These are phyloP conservation scores for Blomia tropicalis DNA, from an alignment of 2,888 invertebrate genomes.

Conservation along the genomic window DNA sequence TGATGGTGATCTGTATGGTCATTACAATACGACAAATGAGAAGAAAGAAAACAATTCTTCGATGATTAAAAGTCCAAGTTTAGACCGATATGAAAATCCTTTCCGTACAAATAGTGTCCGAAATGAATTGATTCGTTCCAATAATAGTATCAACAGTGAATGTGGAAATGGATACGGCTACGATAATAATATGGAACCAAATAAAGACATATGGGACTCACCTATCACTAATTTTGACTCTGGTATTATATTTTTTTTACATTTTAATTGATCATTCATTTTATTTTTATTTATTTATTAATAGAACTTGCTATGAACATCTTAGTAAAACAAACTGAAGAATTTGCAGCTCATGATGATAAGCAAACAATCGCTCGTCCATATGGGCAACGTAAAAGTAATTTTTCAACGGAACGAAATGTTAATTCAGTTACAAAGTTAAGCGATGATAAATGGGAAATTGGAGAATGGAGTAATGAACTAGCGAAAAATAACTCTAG, in stretches of 20 bases:
- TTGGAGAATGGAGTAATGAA: slow-evolving; percentile 17
- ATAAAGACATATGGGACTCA: slow-evolving; percentile 23
- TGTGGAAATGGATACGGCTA: background rate
- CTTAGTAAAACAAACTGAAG: slow-evolving; percentile 22
- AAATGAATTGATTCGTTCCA: background rate
- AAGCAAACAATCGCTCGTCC: background rate
- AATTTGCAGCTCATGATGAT: slow-evolving; percentile 14
- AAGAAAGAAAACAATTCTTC: background rate
- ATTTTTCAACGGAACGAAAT: background rate
- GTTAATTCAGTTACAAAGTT: background rate
- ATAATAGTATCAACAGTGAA: background rate
- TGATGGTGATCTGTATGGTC: background rate
- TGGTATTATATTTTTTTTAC: background rate
- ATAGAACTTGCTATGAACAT: slow-evolving; percentile 22
- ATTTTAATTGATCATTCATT: background rate
- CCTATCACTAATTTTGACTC: slow-evolving; percentile 24
- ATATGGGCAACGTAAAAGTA: background rate
- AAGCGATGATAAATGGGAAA: slow-evolving; percentile 15
- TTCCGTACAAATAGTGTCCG: background rate
- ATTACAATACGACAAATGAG: background rate
- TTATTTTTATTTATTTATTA: background rate
- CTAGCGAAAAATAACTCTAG: background rate
- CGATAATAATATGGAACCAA: background rate
- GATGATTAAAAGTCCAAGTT: background rate
- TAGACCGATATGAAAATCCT: background rate